Conservation (phyloP, 2,113 vertebrate genomes). For the Tachysurus fulvidraco region DNA sequence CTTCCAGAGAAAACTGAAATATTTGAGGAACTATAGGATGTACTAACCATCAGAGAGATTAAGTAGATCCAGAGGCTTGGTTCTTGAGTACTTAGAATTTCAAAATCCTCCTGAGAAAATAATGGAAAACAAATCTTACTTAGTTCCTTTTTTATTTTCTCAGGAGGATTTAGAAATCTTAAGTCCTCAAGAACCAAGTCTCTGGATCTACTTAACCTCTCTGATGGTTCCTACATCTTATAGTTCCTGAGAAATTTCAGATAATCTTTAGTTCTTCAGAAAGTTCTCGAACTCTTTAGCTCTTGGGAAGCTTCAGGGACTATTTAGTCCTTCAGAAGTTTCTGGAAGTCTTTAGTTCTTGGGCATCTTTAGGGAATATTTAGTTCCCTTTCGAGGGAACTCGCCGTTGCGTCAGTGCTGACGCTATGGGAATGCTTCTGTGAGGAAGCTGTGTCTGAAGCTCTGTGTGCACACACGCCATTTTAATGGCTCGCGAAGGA, state of each 20-base stretch:
- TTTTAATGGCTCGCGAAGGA: too few species aligned
- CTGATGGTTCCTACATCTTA: neutral
- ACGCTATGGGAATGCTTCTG: too few species aligned
- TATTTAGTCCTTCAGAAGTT: neutral
- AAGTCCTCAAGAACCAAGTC: too few species aligned
- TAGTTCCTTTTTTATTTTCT: too few species aligned
- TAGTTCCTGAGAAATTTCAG: neutral
- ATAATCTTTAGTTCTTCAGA: neutral
- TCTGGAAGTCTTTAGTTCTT: neutral
- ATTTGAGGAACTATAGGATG: neutral
- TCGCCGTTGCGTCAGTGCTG: too few species aligned
- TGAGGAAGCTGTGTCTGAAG: too few species aligned
- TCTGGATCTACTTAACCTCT: neutral
- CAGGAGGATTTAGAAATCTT: neutral
- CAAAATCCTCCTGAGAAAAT: neutral
- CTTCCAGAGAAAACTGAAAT: fast-evolving
- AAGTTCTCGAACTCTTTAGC: neutral
- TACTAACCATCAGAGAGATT: neutral
- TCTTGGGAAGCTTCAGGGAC: neutral
- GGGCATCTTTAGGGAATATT: neutral
- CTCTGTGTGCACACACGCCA: too few species aligned
- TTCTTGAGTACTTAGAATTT: too few species aligned
- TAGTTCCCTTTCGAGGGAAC: too few species aligned
- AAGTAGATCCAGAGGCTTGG: neutral
- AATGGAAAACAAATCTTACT: too few species aligned